phyloP scores from a whole-genome alignment of 2,797 vertebrate genomes.

The Myripristis murdjan region DNA sequence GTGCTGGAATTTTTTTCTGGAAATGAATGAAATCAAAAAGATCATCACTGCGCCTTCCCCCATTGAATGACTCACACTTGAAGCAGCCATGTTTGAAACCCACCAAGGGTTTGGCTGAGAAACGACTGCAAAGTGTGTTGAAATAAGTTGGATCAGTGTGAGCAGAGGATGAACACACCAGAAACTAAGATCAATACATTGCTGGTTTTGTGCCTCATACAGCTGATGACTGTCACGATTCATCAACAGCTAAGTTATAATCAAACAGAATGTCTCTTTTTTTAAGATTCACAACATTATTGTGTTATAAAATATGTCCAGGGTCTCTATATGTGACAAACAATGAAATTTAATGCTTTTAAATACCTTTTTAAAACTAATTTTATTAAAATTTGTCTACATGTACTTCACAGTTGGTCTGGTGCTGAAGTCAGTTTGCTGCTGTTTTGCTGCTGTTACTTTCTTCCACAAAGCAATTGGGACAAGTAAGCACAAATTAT shows the following conservation, averaged over 20 bases:
- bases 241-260: neutral
- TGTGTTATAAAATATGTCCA: neutral
- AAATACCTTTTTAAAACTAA: too few species aligned
- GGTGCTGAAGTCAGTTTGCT: too few species aligned
- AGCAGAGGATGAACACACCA: neutral
- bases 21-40: conserved; percentile 1
- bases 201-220: neutral
- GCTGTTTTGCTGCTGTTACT: too few species aligned
- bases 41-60: neutral
- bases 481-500: too few species aligned
- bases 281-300: neutral
- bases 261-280: neutral
- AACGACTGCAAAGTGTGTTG: neutral
- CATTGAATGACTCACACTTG: neutral
- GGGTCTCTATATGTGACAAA: too few species aligned
- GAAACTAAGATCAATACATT: neutral
- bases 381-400: too few species aligned
- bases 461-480: too few species aligned
- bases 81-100: conserved; percentile 17
- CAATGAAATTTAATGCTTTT: too few species aligned
- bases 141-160: neutral
- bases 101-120: neutral
- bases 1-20: conserved; percentile 29
- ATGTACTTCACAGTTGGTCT: too few species aligned
- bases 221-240: neutral